These are phyloP conservation scores for Cecidostiba fungosa DNA, from an alignment of 2,888 invertebrate genomes.

Conservation along the genomic window DNA sequence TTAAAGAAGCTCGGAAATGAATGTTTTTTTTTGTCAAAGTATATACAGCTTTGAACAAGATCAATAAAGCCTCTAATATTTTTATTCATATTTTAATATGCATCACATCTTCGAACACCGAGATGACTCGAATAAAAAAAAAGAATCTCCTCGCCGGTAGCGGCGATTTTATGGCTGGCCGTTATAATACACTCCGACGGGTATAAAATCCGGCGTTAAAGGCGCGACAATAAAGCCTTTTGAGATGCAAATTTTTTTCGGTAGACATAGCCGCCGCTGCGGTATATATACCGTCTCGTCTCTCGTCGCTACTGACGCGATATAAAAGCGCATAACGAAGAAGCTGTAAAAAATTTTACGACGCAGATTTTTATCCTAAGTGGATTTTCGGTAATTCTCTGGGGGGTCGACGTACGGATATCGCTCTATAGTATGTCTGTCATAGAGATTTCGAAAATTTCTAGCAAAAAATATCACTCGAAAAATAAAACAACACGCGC, in stretches of 20 bases:
- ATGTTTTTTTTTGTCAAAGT: background rate
- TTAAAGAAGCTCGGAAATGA: background rate
- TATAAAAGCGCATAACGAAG: slow-evolving; percentile 32
- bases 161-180: slow-evolving; percentile 17
- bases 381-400: slow-evolving; percentile 22
- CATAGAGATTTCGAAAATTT: background rate
- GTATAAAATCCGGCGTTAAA: slow-evolving; percentile 18
- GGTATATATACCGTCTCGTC: background rate
- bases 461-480: background rate
- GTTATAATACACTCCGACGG: slow-evolving; percentile 2
- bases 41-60: background rate
- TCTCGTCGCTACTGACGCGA: background rate
- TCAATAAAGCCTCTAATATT: background rate
- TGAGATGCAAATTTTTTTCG: slow-evolving; percentile 42
- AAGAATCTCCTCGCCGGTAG: background rate
- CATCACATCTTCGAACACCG: background rate
- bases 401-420: background rate
- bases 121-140: background rate
- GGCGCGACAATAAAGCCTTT: slow-evolving; percentile 35
- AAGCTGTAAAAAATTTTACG: slow-evolving; percentile 40
- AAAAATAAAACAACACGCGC: background rate
- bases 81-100: slow-evolving; percentile 2
- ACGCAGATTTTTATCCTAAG: slow-evolving; percentile 32
- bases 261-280: background rate
- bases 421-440: too few species aligned